Percentiles rank a stretch among this genome's conserved stretches.
Evolutionary conservation across 2,888 invertebrate genomes (phyloP).

Genomic region (Eupithecia subumbrata): DNA sequence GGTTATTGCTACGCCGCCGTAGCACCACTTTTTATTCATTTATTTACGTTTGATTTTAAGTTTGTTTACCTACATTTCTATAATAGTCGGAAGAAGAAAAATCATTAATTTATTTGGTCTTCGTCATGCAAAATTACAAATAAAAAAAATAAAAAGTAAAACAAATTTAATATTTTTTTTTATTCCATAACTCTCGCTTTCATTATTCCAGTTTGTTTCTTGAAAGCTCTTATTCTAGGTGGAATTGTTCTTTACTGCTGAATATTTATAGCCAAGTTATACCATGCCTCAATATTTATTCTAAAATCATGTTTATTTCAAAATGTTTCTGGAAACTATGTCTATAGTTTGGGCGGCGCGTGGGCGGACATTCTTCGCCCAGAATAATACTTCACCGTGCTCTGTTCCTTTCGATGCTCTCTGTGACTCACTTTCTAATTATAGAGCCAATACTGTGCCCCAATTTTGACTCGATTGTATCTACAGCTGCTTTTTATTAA

Average conservation of each 20-base stretch:
- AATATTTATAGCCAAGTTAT: not conserved
- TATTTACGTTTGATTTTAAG: not conserved
- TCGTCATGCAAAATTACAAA: too few relatives aligned
- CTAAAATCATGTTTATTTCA: not conserved
- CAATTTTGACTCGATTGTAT: slow-evolving; percentile 59
- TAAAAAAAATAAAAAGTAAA: not conserved
- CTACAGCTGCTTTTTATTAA: slow-evolving; percentile 13
- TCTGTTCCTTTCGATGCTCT: slow-evolving; percentile 63
- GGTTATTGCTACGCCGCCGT: not conserved
- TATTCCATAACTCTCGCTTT: not conserved
- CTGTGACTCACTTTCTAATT: slow-evolving; percentile 77
- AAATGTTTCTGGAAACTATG: slow-evolving; percentile 50
- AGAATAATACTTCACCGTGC: slow-evolving; percentile 70
- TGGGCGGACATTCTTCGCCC: slow-evolving; percentile 73
- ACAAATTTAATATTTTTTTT: too few relatives aligned
- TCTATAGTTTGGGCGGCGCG: slow-evolving; percentile 35
- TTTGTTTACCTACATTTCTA: not conserved
- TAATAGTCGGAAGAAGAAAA: not conserved
- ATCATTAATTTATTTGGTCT: not conserved
- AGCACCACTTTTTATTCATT: not conserved
- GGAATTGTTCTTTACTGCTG: not conserved
- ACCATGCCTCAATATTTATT: not conserved
- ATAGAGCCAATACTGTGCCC: slow-evolving; percentile 70
- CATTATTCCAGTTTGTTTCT: not conserved
- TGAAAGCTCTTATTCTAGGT: not conserved